These are phyloP conservation scores for Zoanthus gigantus DNA, from an alignment of 92 coral and sea anemone species.

Conservation along the genomic window DNA sequence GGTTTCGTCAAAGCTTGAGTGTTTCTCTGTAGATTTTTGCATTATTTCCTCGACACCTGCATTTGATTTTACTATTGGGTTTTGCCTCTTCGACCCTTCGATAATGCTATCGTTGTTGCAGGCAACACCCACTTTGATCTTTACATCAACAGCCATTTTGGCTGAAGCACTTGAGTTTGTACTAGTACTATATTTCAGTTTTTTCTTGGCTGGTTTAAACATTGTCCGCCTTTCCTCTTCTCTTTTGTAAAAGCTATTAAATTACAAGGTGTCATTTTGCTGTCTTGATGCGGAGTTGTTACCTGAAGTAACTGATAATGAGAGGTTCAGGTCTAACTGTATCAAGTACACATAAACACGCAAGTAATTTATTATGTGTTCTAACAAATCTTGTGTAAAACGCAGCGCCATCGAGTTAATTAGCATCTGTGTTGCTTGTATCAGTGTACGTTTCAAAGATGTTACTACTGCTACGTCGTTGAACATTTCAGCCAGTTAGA, in stretches of 20 bases:
- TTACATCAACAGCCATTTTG: slow-evolving; percentile 54
- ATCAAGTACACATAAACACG: neutral
- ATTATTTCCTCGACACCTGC: slow-evolving; percentile 67
- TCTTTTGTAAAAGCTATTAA: slow-evolving; percentile 3
- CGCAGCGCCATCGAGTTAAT: too few species aligned
- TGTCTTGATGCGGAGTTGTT: neutral
- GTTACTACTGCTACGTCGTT: too few species aligned
- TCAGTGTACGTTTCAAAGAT: too few species aligned
- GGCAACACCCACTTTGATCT: slow-evolving; percentile 80
- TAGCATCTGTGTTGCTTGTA: too few species aligned
- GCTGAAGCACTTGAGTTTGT: neutral
- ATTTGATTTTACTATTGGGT: slow-evolving; percentile 62
- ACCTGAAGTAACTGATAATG: neutral
- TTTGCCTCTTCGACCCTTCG: slow-evolving; percentile 71
- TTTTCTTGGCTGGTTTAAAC: slow-evolving; percentile 46
- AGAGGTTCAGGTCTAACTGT: neutral
- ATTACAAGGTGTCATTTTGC: slow-evolving; percentile 11
- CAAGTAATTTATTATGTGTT: too few species aligned
- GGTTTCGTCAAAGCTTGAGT: slow-evolving; percentile 61
- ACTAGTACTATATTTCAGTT: slow-evolving; percentile 5
- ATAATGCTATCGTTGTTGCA: slow-evolving; percentile 63
- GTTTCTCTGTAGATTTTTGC: slow-evolving; percentile 62
- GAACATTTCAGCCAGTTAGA: too few species aligned
- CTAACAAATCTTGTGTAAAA: too few species aligned
- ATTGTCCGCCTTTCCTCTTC: slow-evolving; percentile 35